Base-by-base conservation (phyloP, 2,888 invertebrate genomes). In the Cephus nigrinus region DNA sequence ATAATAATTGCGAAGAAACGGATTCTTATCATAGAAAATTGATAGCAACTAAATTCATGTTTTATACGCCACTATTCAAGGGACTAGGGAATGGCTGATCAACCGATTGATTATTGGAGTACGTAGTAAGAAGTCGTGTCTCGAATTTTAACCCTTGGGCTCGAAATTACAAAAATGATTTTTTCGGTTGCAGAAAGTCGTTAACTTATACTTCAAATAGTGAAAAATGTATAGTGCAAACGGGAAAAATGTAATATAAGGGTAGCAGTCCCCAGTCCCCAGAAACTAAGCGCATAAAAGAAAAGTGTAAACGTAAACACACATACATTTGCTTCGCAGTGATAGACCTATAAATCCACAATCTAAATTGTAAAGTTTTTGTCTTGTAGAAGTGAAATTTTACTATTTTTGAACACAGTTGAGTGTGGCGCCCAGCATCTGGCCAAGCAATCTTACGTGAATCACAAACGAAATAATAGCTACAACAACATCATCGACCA, bases 401-500 rank as follows among this genome's bases (percentile, higher is more conserved):
- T 79, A 81, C 81, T 83, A 82, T 83, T 81, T 88, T 89, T 90
- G 91, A 91, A 91, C 91, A 91, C 91, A 91, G 90, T 90, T 88
- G 89, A 90, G 88, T 88, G 89, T 91, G 91, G 90, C 88, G 88
- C 86, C 85, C 86, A 88, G 87, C 85, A 78, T 85, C 86, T 87
- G 36, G 36, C 36, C 84, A 86, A 88, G 86, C 88, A 87, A 90
- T 88, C 89, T 88, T 87, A 88, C 83, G 85, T 84, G 86, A 84
- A 36, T 36, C 12, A 15, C 36, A 36, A 15, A 36, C 36, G 36
- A 36, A 36, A 15, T 36, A 15, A 15, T 36, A 36, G 36, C 36
- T 15, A 15, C 12, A 4, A 4, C 36, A 36, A 36, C 36, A 12
- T 36, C 36, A 36, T 36, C 15, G 36, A 15, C 12, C 4, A 36